Conservation (phyloP, 2,113 vertebrate species). For the Tetraodon nigroviridis region DNA sequence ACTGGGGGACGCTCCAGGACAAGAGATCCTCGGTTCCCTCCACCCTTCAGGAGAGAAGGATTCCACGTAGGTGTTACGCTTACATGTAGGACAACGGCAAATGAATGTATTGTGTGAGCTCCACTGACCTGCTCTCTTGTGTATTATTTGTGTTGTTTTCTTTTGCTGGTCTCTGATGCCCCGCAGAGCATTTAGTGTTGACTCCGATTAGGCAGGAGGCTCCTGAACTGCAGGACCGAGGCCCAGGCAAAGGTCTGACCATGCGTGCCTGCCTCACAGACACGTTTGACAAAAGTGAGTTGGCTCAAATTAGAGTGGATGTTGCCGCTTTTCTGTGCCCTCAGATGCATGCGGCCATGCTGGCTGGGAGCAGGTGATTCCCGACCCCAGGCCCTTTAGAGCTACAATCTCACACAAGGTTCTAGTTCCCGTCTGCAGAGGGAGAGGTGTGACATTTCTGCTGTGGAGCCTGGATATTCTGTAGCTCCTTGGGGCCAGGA, state of each 20-base stretch:
- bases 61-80: constrained; percentile 1
- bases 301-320: constrained; percentile 59
- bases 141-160: constrained; percentile 70
- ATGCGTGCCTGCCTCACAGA: constrained; percentile 73
- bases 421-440: constrained; percentile 35
- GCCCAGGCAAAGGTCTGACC: constrained; percentile 61
- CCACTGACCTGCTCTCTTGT: constrained; percentile 54
- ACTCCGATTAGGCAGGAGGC: constrained; percentile 77
- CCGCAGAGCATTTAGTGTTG: constrained; percentile 82
- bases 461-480: constrained; percentile 36
- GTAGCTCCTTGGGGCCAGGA: constrained; percentile 67
- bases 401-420: constrained; percentile 40
- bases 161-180: constrained; percentile 55
- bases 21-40: constrained; percentile 4
- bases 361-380: constrained; percentile 33
- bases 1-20: constrained; percentile 50
- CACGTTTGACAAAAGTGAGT: constrained; percentile 83
- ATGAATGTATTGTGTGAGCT: constrained; percentile 33
- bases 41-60: too few relatives aligned
- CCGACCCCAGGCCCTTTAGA: constrained; percentile 58
- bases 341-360: constrained; percentile 63
- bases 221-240: constrained; percentile 69
- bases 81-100: constrained; percentile 11
- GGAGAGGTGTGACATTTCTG: constrained; percentile 11
- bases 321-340: constrained; percentile 43